Evolutionary conservation across 2,797 vertebrate genomes (phyloP), one percentile per base, ranked within the genome.

Genomic region (Peromyscus aztecus): DNA sequence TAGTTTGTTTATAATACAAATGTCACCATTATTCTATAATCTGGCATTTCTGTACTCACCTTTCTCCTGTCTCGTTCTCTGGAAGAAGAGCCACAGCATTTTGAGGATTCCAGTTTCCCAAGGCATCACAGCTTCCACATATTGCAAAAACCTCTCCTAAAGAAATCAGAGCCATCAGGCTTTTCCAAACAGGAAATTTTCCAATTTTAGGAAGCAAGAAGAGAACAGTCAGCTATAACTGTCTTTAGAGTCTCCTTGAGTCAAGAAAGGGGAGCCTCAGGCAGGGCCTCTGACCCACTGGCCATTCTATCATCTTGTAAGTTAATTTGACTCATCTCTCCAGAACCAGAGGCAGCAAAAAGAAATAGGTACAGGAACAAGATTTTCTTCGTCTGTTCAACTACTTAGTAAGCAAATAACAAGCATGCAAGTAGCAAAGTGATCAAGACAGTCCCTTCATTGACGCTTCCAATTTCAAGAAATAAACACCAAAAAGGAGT

Each of bases 101-200:
- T 65, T 99, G 98, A 77, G 99, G 99, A 97, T 98, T 99, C 99
- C 99, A 99, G 91, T 96, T 98, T 91, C 99, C 99, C 94, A 99
- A 98, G 90, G 98, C 96, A 97, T 99, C 99, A 98, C 99, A 99
- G 98, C 98, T 99, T 59, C 99, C 99, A 4, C 99, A 99, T 95
- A 99, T 98, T 46, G 99, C 99, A 24, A 99, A 99, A 96, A 99
- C 98, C 97, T 99, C 99, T 95, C 99, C 99, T 99, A 96, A 91
- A 95, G 82, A 95, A 89, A 96, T 84, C 27, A 92, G 49, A 87
- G 24, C n/a, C 49, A 77, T 43, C 24, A 97, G 55, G 91, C 40
- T 91, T 91, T 91, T 43, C 46, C 7, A 83, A 73, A 46, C 16
- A 80, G 27, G 5, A 69, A 90, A 61, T 27, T 49, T 55, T 75